These are phyloP conservation scores for Cotesia vestalis DNA, from an alignment of 1,140 invertebrate species.

Conservation along the genomic window DNA sequence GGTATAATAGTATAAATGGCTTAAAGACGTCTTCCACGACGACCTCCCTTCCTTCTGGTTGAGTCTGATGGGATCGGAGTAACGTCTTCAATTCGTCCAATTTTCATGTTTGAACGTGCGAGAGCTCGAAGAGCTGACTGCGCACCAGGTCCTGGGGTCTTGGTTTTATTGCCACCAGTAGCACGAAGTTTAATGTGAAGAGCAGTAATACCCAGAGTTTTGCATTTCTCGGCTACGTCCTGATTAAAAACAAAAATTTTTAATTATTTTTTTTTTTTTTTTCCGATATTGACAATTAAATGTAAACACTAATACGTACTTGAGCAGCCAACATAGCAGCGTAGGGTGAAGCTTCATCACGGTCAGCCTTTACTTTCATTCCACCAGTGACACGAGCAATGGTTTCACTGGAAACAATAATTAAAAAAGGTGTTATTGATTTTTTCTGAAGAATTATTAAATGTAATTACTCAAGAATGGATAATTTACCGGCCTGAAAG, in stretches of 20 bases:
- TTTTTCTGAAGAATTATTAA: conserved; percentile 1
- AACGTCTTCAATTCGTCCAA: conserved; percentile 99
- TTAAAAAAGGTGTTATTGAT: not conserved
- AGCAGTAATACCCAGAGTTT: conserved; percentile 94
- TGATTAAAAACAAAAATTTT: conserved; percentile 56
- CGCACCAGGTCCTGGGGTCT: conserved; percentile 97
- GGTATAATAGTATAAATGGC: conserved; percentile 43
- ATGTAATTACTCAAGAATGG: not conserved
- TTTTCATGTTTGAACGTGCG: conserved; percentile 98
- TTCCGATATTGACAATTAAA: not conserved
- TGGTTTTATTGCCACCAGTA: conserved; percentile 98
- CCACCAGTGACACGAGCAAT: conserved; percentile 98
- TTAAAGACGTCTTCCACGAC: conserved; percentile 98
- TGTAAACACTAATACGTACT: conserved; percentile 64
- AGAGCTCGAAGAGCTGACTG: conserved; percentile 97
- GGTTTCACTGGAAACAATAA: conserved; percentile 82
- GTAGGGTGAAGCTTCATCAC: conserved; percentile 99
- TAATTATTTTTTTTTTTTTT: not conserved
- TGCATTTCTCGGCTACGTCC: conserved; percentile 99
- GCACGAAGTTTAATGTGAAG: conserved; percentile 98
- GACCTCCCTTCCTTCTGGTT: conserved; percentile 98
- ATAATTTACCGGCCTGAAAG: conserved; percentile 85
- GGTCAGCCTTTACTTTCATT: conserved; percentile 99
- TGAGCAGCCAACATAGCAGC: conserved; percentile 99
- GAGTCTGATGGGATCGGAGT: conserved; percentile 99